A percentile compares a stretch with the other conserved stretches of the same genome.
Conservation (phyloP, 92 coral and sea anemone species). For the Pocillopora meandrina region DNA sequence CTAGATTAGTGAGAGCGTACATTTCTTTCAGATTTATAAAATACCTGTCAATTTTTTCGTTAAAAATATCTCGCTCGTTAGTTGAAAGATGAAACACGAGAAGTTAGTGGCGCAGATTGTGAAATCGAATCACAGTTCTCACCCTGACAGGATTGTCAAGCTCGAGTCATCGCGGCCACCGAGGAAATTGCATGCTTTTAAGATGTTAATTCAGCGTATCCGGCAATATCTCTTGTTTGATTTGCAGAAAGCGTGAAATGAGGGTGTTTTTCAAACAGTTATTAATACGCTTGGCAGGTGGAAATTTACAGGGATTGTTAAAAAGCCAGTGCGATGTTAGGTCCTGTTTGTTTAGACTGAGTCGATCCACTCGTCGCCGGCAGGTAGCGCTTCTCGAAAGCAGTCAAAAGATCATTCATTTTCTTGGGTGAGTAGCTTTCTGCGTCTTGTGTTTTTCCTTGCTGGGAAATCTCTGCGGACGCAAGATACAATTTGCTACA, state of each 20-base stretch:
- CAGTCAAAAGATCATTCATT: conserved; percentile 38
- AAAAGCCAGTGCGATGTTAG: conserved; percentile 41
- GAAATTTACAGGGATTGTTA: conserved; percentile 49
- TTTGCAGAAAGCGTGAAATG: conserved; percentile 62
- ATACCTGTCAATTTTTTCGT: conserved; percentile 20
- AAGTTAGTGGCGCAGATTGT: not conserved
- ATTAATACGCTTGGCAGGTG: conserved; percentile 62
- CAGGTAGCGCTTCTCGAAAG: conserved; percentile 64
- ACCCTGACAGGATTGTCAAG: conserved; percentile 52
- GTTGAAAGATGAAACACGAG: not conserved
- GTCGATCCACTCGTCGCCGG: conserved; percentile 60
- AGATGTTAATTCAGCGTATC: conserved; percentile 64
- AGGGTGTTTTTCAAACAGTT: conserved; percentile 63
- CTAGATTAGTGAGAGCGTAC: conserved; percentile 5
- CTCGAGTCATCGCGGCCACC: conserved; percentile 21
- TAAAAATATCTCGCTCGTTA: not conserved
- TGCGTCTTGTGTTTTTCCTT: not conserved
- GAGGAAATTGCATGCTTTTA: conserved; percentile 70
- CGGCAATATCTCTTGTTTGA: conserved; percentile 71
- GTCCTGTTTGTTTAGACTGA: conserved; percentile 65
- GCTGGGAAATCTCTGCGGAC: not conserved
- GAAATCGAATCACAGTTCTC: conserved; percentile 3
- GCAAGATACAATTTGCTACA: not conserved
- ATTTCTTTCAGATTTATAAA: conserved; percentile 11
- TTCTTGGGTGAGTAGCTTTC: conserved; percentile 32